Percentiles rank a stretch among this genome's conserved stretches.
These are phyloP conservation scores for Archips crataeganus DNA, from an alignment of 2,888 invertebrate genomes.

Conservation along the genomic window DNA sequence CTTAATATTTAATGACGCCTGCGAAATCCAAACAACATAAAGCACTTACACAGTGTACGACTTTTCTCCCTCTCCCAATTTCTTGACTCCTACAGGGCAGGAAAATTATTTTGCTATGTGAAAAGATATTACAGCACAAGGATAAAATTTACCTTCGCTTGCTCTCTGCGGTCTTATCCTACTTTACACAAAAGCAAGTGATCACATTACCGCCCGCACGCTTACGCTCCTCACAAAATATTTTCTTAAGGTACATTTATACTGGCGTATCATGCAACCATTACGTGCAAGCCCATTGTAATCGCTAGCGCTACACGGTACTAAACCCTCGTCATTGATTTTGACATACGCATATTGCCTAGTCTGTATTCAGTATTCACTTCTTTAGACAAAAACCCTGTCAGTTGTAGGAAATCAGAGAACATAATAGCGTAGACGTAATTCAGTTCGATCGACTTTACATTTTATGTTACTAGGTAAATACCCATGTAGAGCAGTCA, in stretches of 20 bases:
- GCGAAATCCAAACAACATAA: slow-evolving; percentile 37
- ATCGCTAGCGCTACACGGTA: slow-evolving; percentile 35
- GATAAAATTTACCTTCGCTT: slow-evolving; percentile 38
- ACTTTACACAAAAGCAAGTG: slow-evolving; percentile 37
- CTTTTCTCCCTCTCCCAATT: slow-evolving; percentile 28
- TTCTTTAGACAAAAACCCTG: slow-evolving; percentile 34
- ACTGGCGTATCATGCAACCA: slow-evolving; percentile 40
- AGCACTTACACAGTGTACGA: slow-evolving; percentile 34
- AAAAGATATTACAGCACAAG: slow-evolving; percentile 38
- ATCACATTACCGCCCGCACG: slow-evolving; percentile 39
- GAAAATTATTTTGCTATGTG: slow-evolving; percentile 33
- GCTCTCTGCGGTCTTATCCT: slow-evolving; percentile 34
- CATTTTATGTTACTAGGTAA: background rate
- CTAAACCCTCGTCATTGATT: slow-evolving; percentile 43
- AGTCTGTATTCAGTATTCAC: slow-evolving; percentile 23
- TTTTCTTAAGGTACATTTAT: slow-evolving; percentile 38
- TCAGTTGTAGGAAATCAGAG: slow-evolving; percentile 23
- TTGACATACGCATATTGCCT: slow-evolving; percentile 39
- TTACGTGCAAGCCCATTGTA: slow-evolving; percentile 36
- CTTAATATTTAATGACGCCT: slow-evolving; percentile 18
- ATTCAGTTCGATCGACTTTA: background rate
- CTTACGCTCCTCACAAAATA: slow-evolving; percentile 32
- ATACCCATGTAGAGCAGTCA: too few species aligned
- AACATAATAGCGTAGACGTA: slow-evolving; percentile 12
- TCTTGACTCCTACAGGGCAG: slow-evolving; percentile 20